Evolutionary conservation across 2,888 invertebrate species (phyloP), one percentile per base, ranked within the genome.

Genomic region (Fragum fragum): DNA sequence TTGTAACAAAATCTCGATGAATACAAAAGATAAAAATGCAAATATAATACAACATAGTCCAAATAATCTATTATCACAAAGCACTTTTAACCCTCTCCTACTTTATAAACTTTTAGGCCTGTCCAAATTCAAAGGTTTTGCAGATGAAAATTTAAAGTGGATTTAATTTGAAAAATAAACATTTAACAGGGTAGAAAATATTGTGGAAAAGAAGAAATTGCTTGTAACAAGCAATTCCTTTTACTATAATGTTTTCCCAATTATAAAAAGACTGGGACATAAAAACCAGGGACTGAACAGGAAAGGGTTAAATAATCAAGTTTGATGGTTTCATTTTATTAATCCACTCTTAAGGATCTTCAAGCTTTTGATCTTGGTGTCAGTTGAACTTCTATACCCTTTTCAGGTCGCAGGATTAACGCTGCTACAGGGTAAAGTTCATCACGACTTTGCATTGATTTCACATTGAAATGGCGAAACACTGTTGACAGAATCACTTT

Each of bases 401-500:
- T 94, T 90, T 95, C 96, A 18, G 96, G 96, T 79, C 96, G 93
- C 55, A 96, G 93, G 73, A 96, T 96, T 18, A 96, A 93, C 90
- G 96, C 96, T n/a, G 95, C 96, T 6, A 96, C 90, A 18, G 96
- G 94, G 0, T 95, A 94, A 55, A 96, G 92, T 74, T 96, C 96
- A 87, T 96, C 96, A 26, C 95, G 94, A 59, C 95, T 95, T 90
- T 96, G 96, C 6, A 95, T 93, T 0, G 96, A 95, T 91, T 95
- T 95, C 26, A 96, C 94, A 85, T 94, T 94, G 90, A 95, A 96
- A 83, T 95, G 95, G 55, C 96, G 94, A 76, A 96, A 92, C 5
- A 96, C 94, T 11, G 95, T 95, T 0, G 96, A 95, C 32, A 96
- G 93, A 18, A 96, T 95, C 0, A 95, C 95, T 92, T 95, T 95